Evolutionary conservation across 2,797 vertebrate genomes (phyloP), one percentile per base, ranked within the genome.

Genomic region (Lycodopsis pacificus): DNA sequence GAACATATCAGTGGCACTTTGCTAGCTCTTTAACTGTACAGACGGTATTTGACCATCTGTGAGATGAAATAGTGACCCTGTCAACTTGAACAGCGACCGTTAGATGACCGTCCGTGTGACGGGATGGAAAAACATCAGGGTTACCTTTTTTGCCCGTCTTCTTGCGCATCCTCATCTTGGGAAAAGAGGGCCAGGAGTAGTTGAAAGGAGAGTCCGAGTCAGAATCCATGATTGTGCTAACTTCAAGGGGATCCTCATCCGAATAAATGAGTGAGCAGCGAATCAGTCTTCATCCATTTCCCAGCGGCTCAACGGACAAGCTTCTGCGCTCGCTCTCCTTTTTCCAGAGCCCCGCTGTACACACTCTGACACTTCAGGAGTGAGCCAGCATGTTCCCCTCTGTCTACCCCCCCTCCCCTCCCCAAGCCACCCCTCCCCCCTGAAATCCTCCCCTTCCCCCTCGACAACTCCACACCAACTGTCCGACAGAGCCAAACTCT

Each of bases 141-240:
- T 7, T 98, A 99, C 98, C 98, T 98, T 97, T 93, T 92, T 95
- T 98, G 44, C 95, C 92, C 2, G 90, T 94, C 93, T 95, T 96
- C 92, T 96, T 96, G 65, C 95, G 96, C 91, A 98, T 98, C 96
- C 96, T 96, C 97, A 98, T 97, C 93, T 96, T 99, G 77, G 97
- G 97, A 79, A 99, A 98, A 59, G 97, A 97, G 73, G 98, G 98
- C 98, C 98, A 99, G 61, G 98, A 99, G 91, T 99, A 98, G 95
- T 99, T 98, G 92, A 99, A 99, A 79, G 98, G 98, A 84, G 97
- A 99, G 89, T 99, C 98, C 0, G 97, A 99, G 91, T 99, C 98
- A 46, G 94, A 94, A 88, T 94, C 94, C 94, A 94, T 94, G 81
- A 81, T 77, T 76, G 25, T 75, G 65, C 5, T 7, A 58, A 81